A percentile compares a stretch with the other conserved stretches of the same genome.
phyloP scores from a whole-genome alignment of 2,888 invertebrate genomes.

The Ennomos quercinarius region DNA sequence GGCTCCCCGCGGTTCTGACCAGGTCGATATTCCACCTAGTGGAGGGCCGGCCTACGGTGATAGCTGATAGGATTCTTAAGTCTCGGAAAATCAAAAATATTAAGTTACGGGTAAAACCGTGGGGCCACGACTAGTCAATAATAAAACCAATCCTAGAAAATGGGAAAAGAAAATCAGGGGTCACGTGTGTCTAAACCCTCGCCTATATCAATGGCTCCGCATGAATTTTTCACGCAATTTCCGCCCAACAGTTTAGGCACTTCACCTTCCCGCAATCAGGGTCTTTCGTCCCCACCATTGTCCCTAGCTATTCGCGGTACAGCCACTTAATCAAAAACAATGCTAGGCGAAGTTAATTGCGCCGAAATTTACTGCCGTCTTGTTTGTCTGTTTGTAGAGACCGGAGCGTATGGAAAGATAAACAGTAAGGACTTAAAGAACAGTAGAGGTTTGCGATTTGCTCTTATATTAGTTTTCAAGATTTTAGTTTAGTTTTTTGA shows the following conservation, averaged over 20 bases:
- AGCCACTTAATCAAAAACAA: constrained; percentile 63
- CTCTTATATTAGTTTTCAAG: background rate
- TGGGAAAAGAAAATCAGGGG: background rate
- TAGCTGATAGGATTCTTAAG: too few relatives aligned
- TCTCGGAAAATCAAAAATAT: too few relatives aligned
- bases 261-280: constrained; percentile 6
- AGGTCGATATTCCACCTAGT: too few relatives aligned
- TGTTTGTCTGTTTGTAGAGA: constrained; percentile 35
- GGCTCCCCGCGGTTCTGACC: too few relatives aligned
- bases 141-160: background rate
- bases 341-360: constrained; percentile 56
- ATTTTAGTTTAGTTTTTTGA: background rate
- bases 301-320: constrained; percentile 33
- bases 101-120: too few relatives aligned
- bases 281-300: constrained; percentile 9
- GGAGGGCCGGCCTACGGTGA: too few relatives aligned
- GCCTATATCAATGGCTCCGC: too few relatives aligned
- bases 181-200: too few relatives aligned
- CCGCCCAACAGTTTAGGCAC: background rate
- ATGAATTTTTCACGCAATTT: background rate
- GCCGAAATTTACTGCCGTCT: constrained; percentile 50
- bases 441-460: background rate
- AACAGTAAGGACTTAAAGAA: constrained; percentile 13
- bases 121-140: too few relatives aligned
- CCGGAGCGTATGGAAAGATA: background rate